These are phyloP conservation scores for Drosophila malerkotliana DNA, from an alignment of 1,140 invertebrate species.

Conservation along the genomic window DNA sequence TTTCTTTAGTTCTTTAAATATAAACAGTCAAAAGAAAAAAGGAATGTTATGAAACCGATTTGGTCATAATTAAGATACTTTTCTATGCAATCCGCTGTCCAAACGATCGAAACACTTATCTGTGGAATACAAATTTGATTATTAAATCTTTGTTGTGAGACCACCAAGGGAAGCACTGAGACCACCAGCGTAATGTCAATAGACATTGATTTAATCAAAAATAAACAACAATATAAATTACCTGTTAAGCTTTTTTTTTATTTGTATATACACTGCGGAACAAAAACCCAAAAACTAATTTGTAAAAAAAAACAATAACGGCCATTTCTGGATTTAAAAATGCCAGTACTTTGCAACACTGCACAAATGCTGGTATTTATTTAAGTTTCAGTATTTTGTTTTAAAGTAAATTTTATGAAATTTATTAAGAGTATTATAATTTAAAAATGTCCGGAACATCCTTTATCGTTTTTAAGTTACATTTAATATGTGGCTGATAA, in stretches of 20 bases:
- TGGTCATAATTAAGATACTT: background rate
- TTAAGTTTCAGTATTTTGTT: background rate
- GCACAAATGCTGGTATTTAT: background rate
- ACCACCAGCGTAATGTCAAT: background rate
- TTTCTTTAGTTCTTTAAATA: background rate
- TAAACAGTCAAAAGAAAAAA: background rate
- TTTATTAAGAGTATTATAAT: background rate
- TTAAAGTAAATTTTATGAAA: background rate
- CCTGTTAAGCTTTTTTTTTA: constrained; percentile 32
- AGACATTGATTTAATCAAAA: constrained; percentile 14
- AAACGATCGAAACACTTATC: constrained; percentile 15
- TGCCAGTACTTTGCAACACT: background rate
- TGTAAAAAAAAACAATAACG: background rate
- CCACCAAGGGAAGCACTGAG: constrained; percentile 16
- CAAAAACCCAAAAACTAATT: constrained; percentile 1
- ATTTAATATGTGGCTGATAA: too few relatives aligned
- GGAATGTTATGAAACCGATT: background rate
- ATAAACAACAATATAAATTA: constrained; percentile 32
- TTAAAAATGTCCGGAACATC: too few relatives aligned
- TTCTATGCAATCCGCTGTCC: background rate
- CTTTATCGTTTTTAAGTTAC: too few relatives aligned
- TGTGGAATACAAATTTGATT: constrained; percentile 34
- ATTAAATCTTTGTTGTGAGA: constrained; percentile 34
- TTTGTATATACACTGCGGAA: constrained; percentile 9
- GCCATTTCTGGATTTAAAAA: constrained; percentile 7